These are phyloP conservation scores for Eumacrocentrus americanus DNA, from an alignment of 2,888 invertebrate species.

Conservation along the genomic window DNA sequence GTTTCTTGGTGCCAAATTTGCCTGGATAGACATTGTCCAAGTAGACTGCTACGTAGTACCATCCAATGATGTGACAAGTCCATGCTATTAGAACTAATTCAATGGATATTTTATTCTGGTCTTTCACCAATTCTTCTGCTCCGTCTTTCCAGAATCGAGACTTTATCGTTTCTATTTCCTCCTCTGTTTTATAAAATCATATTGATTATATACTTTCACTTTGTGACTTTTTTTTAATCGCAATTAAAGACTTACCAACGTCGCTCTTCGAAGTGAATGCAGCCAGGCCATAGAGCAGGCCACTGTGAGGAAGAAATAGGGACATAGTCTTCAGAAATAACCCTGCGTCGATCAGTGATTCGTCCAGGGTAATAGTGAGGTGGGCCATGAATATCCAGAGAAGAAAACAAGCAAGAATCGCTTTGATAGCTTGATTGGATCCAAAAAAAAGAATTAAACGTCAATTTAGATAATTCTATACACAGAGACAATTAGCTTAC, in stretches of 20 bases:
- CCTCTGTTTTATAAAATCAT: too few species aligned
- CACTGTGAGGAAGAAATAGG: slow-evolving; percentile 37
- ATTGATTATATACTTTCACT: too few species aligned
- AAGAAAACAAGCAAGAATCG: slow-evolving; percentile 30
- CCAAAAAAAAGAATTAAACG: too few species aligned
- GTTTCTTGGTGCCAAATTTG: slow-evolving; percentile 32
- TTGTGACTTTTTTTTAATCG: too few species aligned
- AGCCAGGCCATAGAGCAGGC: slow-evolving; percentile 36
- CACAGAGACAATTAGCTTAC: slow-evolving; percentile 1
- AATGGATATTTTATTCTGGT: slow-evolving; percentile 25
- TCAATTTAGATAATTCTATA: too few species aligned
- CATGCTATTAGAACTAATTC: slow-evolving; percentile 29
- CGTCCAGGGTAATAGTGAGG: slow-evolving; percentile 30
- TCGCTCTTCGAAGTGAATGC: slow-evolving; percentile 30
- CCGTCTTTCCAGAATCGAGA: too few species aligned
- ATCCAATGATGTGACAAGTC: slow-evolving; percentile 35
- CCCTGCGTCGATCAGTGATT: slow-evolving; percentile 22
- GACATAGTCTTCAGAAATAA: slow-evolving; percentile 22
- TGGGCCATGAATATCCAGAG: slow-evolving; percentile 37
- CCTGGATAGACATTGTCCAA: slow-evolving; percentile 37
- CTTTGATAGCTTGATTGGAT: slow-evolving; percentile 36
- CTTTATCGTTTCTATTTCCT: too few species aligned
- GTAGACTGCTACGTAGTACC: slow-evolving; percentile 35
- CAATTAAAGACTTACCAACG: too few species aligned
- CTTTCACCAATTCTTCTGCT: neutral